phyloP scores from a whole-genome alignment of 2,888 invertebrate genomes.

The Sesia bembeciformis region DNA sequence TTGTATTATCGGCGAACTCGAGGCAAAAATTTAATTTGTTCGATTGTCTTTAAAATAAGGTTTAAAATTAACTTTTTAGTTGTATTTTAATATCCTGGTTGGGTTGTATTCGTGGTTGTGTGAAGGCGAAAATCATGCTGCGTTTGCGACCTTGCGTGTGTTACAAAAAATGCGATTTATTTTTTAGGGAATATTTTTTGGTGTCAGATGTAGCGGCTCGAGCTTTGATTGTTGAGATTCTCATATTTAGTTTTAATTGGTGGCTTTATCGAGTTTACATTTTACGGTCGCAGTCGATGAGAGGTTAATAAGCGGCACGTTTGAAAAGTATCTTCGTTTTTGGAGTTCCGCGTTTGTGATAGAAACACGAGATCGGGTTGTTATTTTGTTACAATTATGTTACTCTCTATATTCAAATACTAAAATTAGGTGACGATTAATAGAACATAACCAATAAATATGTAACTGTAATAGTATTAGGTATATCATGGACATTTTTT shows the following conservation, averaged over 20 bases:
- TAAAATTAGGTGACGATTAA: too few species aligned
- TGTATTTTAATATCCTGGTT: constrained; percentile 8
- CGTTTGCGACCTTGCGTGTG: constrained; percentile 61
- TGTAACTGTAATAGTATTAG: too few species aligned
- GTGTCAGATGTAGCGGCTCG: constrained; percentile 71
- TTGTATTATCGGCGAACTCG: constrained; percentile 29
- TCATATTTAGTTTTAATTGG: constrained; percentile 76
- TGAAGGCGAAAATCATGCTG: constrained; percentile 70
- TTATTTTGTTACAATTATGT: too few species aligned
- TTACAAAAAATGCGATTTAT: constrained; percentile 62
- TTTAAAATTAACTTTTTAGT: constrained; percentile 23
- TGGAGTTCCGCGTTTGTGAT: constrained; percentile 62
- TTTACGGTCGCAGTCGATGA: constrained; percentile 73
- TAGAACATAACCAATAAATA: too few species aligned
- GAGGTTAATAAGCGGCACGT: constrained; percentile 74
- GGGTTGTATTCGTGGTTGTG: constrained; percentile 21
- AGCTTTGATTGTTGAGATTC: constrained; percentile 72
- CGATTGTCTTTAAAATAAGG: constrained; percentile 27
- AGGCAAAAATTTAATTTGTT: not conserved
- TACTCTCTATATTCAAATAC: too few species aligned
- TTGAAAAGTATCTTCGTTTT: constrained; percentile 67
- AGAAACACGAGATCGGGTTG: constrained; percentile 31
- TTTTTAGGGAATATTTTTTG: constrained; percentile 60
- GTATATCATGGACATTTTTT: too few species aligned
- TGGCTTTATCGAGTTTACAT: constrained; percentile 75